These are phyloP conservation scores for Excalfactoria chinensis DNA, from an alignment of 2,113 vertebrate genomes.

Conservation along the genomic window DNA sequence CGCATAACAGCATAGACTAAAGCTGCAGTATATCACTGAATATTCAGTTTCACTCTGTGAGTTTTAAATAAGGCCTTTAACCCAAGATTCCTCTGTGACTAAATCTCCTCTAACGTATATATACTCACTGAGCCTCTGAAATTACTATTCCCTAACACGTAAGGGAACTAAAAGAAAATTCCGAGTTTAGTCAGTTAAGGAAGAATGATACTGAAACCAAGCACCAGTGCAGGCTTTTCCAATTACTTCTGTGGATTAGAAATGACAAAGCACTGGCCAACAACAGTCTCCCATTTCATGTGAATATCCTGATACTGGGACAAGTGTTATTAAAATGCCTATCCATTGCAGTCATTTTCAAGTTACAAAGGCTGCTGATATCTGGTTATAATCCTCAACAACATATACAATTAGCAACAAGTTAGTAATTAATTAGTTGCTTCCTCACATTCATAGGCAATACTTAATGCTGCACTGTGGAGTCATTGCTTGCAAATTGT, in stretches of 20 bases:
- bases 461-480: background rate
- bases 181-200: background rate
- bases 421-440: background rate
- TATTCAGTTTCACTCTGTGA: conserved; percentile 31
- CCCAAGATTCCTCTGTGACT: background rate
- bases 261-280: background rate
- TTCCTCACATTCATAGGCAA: background rate
- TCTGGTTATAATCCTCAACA: background rate
- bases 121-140: background rate
- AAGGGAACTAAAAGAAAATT: background rate
- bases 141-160: background rate
- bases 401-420: background rate
- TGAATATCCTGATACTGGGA: background rate
- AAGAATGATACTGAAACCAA: background rate
- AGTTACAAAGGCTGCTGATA: background rate
- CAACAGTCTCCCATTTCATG: background rate
- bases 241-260: background rate
- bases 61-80: conserved; percentile 27
- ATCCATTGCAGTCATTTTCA: background rate
- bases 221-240: background rate
- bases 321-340: background rate
- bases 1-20: conserved; percentile 15
- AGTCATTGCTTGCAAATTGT: background rate
- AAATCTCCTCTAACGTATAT: background rate
- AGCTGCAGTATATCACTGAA: background rate